Evolutionary conservation across 1,140 invertebrate genomes (phyloP).

Genomic region (Agrilus planipennis): DNA sequence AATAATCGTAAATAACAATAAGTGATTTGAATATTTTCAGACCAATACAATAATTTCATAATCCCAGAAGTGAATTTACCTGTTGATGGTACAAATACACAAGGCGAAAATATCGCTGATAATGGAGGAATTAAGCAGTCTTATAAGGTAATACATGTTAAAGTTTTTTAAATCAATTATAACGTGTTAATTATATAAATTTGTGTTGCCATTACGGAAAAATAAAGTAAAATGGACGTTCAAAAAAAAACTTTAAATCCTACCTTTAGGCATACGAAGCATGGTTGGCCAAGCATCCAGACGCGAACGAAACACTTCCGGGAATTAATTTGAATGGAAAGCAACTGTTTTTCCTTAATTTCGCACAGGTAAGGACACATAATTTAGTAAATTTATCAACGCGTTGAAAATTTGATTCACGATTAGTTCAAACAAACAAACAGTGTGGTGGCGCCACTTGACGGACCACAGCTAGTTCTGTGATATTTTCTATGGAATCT

Average conservation of each 20-base stretch:
- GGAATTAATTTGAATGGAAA: slow-evolving; percentile 59
- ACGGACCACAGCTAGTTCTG: too few species aligned
- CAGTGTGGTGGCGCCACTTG: too few species aligned
- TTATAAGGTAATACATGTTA: slow-evolving; percentile 44
- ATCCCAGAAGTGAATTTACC: slow-evolving; percentile 45
- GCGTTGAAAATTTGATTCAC: too few species aligned
- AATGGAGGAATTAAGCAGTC: slow-evolving; percentile 81
- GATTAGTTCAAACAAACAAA: too few species aligned
- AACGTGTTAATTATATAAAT: slow-evolving; percentile 12
- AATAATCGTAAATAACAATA: too few species aligned
- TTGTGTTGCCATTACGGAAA: neutral
- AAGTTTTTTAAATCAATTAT: too few species aligned
- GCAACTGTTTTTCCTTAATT: slow-evolving; percentile 75
- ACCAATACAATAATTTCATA: slow-evolving; percentile 60
- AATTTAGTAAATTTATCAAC: too few species aligned
- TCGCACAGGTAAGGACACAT: slow-evolving; percentile 49
- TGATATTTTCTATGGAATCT: too few species aligned
- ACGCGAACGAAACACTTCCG: slow-evolving; percentile 49
- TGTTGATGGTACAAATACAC: slow-evolving; percentile 50
- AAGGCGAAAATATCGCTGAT: slow-evolving; percentile 84
- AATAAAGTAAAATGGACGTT: neutral
- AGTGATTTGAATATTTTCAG: slow-evolving; percentile 24
- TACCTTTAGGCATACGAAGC: slow-evolving; percentile 46
- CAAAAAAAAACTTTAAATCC: neutral
- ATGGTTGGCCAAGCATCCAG: slow-evolving; percentile 42